Evolutionary conservation across 1,140 invertebrate genomes (phyloP).

Genomic region (Meloidogyne floridensis): DNA sequence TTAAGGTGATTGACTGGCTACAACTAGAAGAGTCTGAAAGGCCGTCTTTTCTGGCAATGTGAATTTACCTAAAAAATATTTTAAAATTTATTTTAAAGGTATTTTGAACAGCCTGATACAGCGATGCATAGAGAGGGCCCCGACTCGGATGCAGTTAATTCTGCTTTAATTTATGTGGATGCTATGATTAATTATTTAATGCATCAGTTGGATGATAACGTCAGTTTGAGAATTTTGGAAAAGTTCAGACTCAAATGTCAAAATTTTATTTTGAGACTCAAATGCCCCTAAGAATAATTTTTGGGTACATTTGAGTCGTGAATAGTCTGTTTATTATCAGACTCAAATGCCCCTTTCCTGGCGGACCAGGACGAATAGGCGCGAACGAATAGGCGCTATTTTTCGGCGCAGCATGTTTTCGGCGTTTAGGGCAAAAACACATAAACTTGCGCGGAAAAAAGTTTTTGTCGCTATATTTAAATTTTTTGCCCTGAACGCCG

Average conservation of each 20-base stretch:
- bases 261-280: background rate
- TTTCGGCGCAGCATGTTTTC: no score
- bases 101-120: conserved; percentile 77
- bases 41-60: conserved; percentile 70
- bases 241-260: background rate
- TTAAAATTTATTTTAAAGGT: conserved; percentile 61
- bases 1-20: conserved; percentile 72
- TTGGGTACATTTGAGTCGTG: no score
- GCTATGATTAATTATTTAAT: conserved; percentile 59
- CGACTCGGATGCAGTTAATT: conserved; percentile 52
- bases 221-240: background rate
- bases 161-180: conserved; percentile 50
- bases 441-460: no score
- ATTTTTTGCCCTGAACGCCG: no score
- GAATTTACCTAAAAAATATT: background rate
- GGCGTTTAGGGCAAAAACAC: no score
- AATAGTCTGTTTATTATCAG: no score
- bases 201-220: conserved; percentile 47
- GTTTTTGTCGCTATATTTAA: no score
- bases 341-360: no score
- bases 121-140: conserved; percentile 65
- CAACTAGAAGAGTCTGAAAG: conserved; percentile 67
- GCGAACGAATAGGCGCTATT: no score
- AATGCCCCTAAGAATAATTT: no score
- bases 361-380: no score